These are phyloP conservation scores for Lemur catta DNA, from an alignment of 2,797 vertebrate genomes.

Conservation along the genomic window DNA sequence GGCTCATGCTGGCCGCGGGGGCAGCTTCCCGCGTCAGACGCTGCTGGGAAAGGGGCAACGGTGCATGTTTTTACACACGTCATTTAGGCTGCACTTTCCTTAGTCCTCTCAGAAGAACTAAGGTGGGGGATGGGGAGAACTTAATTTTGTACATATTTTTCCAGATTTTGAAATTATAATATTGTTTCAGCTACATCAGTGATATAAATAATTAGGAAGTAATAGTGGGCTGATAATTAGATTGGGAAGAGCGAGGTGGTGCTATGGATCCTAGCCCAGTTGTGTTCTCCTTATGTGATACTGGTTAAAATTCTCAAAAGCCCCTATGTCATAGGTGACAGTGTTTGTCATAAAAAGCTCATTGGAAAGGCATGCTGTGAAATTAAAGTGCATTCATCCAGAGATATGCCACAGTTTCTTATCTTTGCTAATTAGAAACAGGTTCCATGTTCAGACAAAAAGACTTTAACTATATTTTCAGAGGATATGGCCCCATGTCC, in stretches of 20 bases:
- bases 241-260: background rate
- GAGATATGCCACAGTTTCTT: background rate
- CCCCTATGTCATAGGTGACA: background rate
- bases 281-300: background rate
- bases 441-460: background rate
- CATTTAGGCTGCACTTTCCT: background rate
- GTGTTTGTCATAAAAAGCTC: background rate
- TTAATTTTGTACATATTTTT: background rate
- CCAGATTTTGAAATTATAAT: background rate
- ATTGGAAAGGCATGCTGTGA: background rate
- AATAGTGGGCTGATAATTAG: background rate
- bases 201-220: background rate
- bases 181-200: background rate
- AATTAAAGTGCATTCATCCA: background rate
- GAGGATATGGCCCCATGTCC: background rate
- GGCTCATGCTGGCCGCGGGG: slow-evolving; percentile 31
- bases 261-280: background rate
- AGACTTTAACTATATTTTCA: background rate
- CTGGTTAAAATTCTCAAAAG: background rate
- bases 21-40: background rate
- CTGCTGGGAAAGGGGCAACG: slow-evolving; percentile 22
- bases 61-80: background rate
- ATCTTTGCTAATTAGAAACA: background rate
- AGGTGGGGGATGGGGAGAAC: background rate
- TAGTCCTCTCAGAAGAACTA: background rate